A percentile compares a stretch with the other conserved stretches of the same genome.
Evolutionary conservation across 2,797 vertebrate species (phyloP).

Genomic region (Meda fulgida): DNA sequence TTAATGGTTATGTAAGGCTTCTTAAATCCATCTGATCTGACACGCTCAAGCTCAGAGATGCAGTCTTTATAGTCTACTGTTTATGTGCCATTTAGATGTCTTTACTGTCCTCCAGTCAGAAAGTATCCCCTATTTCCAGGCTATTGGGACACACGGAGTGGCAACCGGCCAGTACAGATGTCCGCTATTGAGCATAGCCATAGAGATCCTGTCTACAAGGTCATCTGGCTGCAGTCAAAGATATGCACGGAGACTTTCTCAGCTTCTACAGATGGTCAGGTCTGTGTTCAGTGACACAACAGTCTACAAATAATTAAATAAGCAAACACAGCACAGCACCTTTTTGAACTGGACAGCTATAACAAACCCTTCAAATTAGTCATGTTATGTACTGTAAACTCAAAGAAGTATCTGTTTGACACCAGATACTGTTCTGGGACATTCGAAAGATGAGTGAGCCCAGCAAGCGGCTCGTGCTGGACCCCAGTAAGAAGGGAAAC

Average conservation of each 20-base stretch:
- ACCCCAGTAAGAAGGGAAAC: slow-evolving; percentile 80
- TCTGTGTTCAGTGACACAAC: slow-evolving; percentile 62
- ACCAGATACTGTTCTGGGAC: slow-evolving; percentile 95
- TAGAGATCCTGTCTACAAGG: slow-evolving; percentile 89
- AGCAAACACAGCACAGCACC: background rate
- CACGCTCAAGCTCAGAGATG: background rate
- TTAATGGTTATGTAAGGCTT: background rate
- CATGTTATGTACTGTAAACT: background rate
- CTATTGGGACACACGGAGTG: slow-evolving; percentile 73
- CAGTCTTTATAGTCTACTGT: background rate
- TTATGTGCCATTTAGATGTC: background rate
- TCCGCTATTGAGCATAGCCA: slow-evolving; percentile 88
- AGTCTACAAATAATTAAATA: background rate
- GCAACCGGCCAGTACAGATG: slow-evolving; percentile 83
- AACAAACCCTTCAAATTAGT: background rate
- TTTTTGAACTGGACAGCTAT: background rate
- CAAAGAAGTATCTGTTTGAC: background rate
- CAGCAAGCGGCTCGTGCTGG: slow-evolving; percentile 84
- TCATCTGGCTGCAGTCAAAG: slow-evolving; percentile 93
- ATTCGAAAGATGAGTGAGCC: slow-evolving; percentile 88
- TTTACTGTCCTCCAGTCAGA: background rate
- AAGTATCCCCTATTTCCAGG: background rate
- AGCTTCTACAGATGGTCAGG: slow-evolving; percentile 91
- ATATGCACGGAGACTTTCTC: slow-evolving; percentile 92
- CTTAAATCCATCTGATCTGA: background rate